phyloP scores from a whole-genome alignment of 2,888 invertebrate genomes.

The Phaonia tiefii region DNA sequence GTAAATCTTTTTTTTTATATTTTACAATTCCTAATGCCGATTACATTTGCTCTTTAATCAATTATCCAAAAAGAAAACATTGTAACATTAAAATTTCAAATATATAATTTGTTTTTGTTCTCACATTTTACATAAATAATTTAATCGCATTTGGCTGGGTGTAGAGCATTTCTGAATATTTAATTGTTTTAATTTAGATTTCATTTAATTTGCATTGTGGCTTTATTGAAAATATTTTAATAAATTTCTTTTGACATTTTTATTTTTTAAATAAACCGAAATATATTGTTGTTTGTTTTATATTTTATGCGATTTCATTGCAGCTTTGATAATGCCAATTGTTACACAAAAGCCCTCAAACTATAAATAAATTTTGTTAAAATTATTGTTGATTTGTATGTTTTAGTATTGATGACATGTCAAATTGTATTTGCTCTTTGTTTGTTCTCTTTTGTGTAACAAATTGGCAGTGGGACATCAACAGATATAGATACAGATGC shows the following conservation, averaged over 20 bases:
- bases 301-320: slow-evolving; percentile 35
- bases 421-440: slow-evolving; percentile 3
- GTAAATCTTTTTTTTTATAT: no score
- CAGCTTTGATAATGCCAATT: slow-evolving; percentile 77
- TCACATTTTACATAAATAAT: no score
- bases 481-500: no score
- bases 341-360: slow-evolving; percentile 74
- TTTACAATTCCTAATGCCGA: no score
- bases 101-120: neutral
- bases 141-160: slow-evolving; percentile 61
- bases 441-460: slow-evolving; percentile 74
- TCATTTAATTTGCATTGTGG: neutral
- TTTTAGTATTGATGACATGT: neutral
- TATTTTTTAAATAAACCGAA: slow-evolving; percentile 38
- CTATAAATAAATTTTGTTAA: slow-evolving; percentile 56
- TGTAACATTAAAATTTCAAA: neutral
- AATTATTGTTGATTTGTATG: slow-evolving; percentile 2
- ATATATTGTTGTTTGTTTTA: slow-evolving; percentile 15
- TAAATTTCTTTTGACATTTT: slow-evolving; percentile 21
- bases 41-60: no score
- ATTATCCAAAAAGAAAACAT: no score
- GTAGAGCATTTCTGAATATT: slow-evolving; percentile 6
- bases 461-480: slow-evolving; percentile 71
- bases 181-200: neutral
- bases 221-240: slow-evolving; percentile 20